A percentile compares a stretch with the other conserved stretches of the same genome.
These are phyloP conservation scores for Sturmia bella DNA, from an alignment of 2,888 invertebrate genomes.

Conservation along the genomic window DNA sequence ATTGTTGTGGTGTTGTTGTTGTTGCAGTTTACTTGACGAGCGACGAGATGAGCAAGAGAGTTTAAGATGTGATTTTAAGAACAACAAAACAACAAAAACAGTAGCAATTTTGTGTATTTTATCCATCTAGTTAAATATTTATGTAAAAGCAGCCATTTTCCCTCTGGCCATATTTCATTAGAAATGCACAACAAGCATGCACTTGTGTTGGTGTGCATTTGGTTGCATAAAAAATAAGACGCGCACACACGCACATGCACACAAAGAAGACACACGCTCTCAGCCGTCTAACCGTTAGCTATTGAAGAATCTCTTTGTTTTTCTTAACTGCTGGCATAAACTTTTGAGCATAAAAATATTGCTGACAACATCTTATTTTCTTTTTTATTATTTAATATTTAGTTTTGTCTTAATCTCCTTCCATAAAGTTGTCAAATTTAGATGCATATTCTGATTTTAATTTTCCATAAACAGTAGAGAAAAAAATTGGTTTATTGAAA, in stretches of 20 bases:
- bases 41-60: constrained; percentile 46
- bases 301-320: not conserved
- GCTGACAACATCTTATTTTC: constrained; percentile 15
- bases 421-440: constrained; percentile 40
- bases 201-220: constrained; percentile 13
- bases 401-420: not conserved
- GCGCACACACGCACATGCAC: not conserved
- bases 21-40: constrained; percentile 28
- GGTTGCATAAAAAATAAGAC: constrained; percentile 19
- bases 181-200: constrained; percentile 64
- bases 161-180: constrained; percentile 63
- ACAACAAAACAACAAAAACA: constrained; percentile 18
- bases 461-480: constrained; percentile 15
- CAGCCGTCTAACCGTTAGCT: not conserved
- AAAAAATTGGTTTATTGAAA: not conserved
- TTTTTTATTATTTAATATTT: constrained; percentile 4
- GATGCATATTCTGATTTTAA: constrained; percentile 19
- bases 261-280: not conserved
- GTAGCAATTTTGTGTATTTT: constrained; percentile 6
- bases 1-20: constrained; percentile 11
- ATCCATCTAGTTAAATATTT: constrained; percentile 8
- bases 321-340: not conserved
- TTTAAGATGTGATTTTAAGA: constrained; percentile 26
- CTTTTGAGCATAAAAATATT: constrained; percentile 15
- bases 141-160: constrained; percentile 36